Conservation (phyloP, 1,140 invertebrate genomes). For the Formica exsecta region DNA sequence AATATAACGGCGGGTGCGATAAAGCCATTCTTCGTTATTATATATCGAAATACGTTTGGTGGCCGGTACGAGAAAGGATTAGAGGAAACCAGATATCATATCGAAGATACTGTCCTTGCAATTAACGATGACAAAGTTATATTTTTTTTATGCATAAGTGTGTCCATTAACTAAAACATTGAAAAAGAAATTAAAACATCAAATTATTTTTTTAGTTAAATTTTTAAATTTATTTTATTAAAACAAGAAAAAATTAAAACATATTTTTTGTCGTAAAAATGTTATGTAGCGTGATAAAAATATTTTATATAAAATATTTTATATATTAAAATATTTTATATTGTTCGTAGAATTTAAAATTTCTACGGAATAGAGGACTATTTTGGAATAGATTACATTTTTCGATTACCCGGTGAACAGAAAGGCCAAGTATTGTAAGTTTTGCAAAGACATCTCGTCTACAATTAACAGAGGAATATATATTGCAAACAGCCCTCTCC, state of each 20-base stretch:
- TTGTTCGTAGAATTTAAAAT: background rate
- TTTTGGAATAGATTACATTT: slow-evolving; percentile 3
- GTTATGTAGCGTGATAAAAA: background rate
- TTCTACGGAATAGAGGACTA: background rate
- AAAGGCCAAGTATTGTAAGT: slow-evolving; percentile 36
- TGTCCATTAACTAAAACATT: background rate
- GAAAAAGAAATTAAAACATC: background rate
- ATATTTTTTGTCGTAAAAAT: background rate
- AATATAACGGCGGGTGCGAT: slow-evolving; percentile 63
- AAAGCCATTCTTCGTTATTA: slow-evolving; percentile 60
- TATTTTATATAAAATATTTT: background rate
- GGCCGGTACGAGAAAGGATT: background rate
- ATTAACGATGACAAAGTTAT: background rate
- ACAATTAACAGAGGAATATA: slow-evolving; percentile 73
- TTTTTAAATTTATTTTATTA: background rate
- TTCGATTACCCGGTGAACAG: background rate
- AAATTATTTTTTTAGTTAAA: background rate
- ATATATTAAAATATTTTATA: background rate
- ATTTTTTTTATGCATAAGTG: background rate
- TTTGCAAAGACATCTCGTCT: slow-evolving; percentile 49
- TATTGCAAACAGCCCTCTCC: slow-evolving; percentile 40
- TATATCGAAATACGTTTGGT: slow-evolving; percentile 15
- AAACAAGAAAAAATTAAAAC: background rate
- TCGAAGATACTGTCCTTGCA: slow-evolving; percentile 9
- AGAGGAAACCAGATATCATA: slow-evolving; percentile 7